Percentiles rank a stretch among this genome's conserved stretches.
Conservation (phyloP, 2,113 vertebrate species). For the Gymnogyps californianus region DNA sequence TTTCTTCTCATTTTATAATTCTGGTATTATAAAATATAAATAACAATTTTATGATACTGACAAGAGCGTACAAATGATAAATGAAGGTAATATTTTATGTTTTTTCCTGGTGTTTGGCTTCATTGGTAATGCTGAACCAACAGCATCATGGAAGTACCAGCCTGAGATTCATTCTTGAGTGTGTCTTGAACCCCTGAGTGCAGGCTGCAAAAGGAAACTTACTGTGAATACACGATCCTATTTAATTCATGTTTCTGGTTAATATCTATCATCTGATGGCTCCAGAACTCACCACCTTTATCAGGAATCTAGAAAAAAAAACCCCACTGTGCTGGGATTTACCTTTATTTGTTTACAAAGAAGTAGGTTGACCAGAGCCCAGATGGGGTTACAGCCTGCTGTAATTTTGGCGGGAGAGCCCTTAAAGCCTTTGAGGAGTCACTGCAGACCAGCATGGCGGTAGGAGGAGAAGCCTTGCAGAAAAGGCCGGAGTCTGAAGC, state of each 20-base stretch:
- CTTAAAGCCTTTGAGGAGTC: not conserved
- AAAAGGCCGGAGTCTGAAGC: not conserved
- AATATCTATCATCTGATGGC: not conserved
- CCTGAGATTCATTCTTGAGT: not conserved
- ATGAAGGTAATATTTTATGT: not conserved
- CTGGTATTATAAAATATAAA: not conserved
- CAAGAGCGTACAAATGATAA: not conserved
- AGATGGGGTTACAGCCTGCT: not conserved
- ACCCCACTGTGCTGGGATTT: not conserved
- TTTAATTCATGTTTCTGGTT: not conserved
- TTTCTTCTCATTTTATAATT: not conserved
- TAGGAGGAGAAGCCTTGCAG: not conserved
- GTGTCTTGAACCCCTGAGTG: not conserved
- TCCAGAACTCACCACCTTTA: not conserved
- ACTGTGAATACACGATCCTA: not conserved
- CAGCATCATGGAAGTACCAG: not conserved
- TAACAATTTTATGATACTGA: not conserved
- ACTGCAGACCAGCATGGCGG: accelerated
- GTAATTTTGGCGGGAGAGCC: not conserved
- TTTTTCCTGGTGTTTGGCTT: not conserved
- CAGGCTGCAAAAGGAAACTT: not conserved
- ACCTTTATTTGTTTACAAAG: not conserved
- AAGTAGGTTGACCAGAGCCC: not conserved
- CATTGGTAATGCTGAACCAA: not conserved
- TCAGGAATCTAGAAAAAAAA: not conserved